Conservation (phyloP, 2,797 vertebrate species). For the Sebastolobus altivelis region DNA sequence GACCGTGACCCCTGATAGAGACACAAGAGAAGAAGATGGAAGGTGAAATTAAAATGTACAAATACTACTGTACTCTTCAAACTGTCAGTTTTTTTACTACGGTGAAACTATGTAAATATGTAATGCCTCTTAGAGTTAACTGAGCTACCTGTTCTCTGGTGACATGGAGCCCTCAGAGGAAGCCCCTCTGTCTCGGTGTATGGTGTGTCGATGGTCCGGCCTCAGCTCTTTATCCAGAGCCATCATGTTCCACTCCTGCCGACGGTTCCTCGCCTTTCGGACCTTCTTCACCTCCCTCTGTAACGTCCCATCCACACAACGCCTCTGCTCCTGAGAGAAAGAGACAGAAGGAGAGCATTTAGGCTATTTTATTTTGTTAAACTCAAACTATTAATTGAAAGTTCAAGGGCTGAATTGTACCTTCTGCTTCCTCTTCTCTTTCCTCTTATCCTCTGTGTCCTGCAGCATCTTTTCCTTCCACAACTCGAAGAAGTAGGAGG, state of each 20-base stretch:
- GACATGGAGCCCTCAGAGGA: slow-evolving; percentile 97
- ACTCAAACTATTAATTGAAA: no score
- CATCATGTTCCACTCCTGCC: slow-evolving; percentile 99
- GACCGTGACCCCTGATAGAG: slow-evolving; percentile 88
- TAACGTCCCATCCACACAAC: slow-evolving; percentile 94
- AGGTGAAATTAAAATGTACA: background rate
- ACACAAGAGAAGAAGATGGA: background rate
- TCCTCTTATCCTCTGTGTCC: slow-evolving; percentile 99
- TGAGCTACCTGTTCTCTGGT: slow-evolving; percentile 93
- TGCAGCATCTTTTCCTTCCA: slow-evolving; percentile 99
- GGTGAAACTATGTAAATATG: background rate
- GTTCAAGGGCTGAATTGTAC: slow-evolving; percentile 72
- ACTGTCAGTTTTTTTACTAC: background rate
- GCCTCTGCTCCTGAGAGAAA: slow-evolving; percentile 92
- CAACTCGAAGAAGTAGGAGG: slow-evolving; percentile 98
- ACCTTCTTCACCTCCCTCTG: slow-evolving; percentile 99
- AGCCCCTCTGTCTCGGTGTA: slow-evolving; percentile 93
- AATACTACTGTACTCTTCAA: background rate
- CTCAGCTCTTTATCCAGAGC: slow-evolving; percentile 99
- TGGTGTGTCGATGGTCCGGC: slow-evolving; percentile 95
- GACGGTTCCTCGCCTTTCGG: slow-evolving; percentile 98
- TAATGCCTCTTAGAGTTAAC: background rate
- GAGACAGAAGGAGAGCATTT: slow-evolving; percentile 33
- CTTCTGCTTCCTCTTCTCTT: slow-evolving; percentile 98
- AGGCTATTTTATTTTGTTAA: background rate